A percentile compares a stretch with the other conserved stretches of the same genome.
Conservation (phyloP, 2,113 vertebrate species). For the Formicarius rufipectus region DNA sequence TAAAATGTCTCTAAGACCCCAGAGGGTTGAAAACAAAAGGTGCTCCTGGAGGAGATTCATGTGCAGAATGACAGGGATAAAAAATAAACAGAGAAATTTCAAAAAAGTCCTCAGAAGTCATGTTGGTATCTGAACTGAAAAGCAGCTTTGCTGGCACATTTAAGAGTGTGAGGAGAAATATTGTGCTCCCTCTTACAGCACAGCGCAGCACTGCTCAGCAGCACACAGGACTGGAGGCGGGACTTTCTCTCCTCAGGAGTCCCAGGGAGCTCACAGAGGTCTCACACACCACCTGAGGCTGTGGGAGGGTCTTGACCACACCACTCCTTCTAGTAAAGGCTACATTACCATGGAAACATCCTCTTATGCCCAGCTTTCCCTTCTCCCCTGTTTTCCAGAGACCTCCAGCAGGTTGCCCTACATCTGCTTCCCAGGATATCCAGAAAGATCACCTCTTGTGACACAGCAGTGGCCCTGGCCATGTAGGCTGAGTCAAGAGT, state of each 20-base stretch:
- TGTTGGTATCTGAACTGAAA: neutral
- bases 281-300: neutral
- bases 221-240: neutral
- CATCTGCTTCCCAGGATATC: neutral
- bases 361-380: neutral
- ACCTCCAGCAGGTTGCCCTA: neutral
- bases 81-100: neutral
- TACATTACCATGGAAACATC: too few relatives aligned
- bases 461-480: neutral
- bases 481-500: neutral
- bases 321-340: neutral
- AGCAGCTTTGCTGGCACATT: neutral
- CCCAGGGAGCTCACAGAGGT: neutral
- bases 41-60: neutral
- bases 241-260: rapidly evolving
- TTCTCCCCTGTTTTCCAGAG: neutral
- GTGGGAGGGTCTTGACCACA: rapidly evolving
- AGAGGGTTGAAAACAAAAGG: neutral
- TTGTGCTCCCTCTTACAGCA: rapidly evolving
- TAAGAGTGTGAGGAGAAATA: neutral
- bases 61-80: neutral
- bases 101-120: neutral
- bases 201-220: neutral
- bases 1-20: neutral
- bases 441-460: neutral